Conservation (phyloP, 2,797 vertebrate genomes). For the Psittacula derbiana region DNA sequence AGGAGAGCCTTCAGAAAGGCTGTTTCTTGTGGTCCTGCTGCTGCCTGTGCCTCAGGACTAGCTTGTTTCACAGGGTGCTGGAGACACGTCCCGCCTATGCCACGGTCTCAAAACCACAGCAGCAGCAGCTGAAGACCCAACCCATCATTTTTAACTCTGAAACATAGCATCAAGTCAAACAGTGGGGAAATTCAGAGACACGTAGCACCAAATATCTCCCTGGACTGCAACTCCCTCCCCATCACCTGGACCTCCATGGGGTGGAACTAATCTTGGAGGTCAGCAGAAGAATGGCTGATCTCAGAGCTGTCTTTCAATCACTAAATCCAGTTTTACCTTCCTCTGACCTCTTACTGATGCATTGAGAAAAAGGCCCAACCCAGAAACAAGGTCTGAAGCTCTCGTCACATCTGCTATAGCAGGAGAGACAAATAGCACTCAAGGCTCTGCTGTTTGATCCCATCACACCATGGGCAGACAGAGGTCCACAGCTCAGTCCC, state of each 20-base stretch:
- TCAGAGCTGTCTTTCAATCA: not conserved
- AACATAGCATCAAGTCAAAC: accelerated
- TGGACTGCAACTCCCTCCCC: not conserved
- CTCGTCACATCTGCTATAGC: not conserved
- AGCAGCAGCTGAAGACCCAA: not conserved
- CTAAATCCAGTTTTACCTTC: not conserved
- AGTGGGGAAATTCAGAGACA: not conserved
- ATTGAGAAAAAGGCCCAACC: not conserved
- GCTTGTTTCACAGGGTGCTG: not conserved
- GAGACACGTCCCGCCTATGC: accelerated
- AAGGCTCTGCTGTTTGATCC: not conserved
- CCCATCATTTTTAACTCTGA: not conserved
- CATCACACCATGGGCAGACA: not conserved
- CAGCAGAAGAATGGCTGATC: not conserved
- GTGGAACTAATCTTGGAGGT: not conserved
- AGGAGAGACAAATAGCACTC: not conserved
- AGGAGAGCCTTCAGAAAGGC: not conserved
- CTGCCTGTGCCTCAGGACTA: accelerated
- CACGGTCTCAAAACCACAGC: accelerated
- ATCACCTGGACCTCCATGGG: not conserved
- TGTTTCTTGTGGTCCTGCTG: accelerated
- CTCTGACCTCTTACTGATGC: not conserved
- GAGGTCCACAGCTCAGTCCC: not conserved
- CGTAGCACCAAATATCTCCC: not conserved
- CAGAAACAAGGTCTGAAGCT: not conserved